These are phyloP conservation scores for Phragmatobia fuliginosa DNA, from an alignment of 2,888 invertebrate genomes.

Conservation along the genomic window DNA sequence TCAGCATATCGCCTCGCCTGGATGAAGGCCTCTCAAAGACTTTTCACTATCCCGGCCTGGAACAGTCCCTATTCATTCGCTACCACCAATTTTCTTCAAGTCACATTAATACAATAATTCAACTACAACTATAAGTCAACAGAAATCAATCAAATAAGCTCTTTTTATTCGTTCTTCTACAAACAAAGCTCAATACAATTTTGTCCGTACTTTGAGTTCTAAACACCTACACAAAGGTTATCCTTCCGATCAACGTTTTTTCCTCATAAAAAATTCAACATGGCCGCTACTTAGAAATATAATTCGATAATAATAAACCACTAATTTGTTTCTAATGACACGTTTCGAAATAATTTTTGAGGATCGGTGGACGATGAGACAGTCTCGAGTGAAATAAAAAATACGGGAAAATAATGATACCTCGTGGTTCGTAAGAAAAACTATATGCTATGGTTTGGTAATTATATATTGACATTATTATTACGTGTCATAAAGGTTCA, in stretches of 20 bases:
- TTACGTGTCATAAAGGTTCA: neutral
- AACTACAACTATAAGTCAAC: neutral
- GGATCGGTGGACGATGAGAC: constrained; percentile 42
- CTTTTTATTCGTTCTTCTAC: neutral
- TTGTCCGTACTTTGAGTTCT: constrained; percentile 44
- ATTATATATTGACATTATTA: constrained; percentile 2
- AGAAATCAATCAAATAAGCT: neutral
- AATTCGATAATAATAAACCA: constrained; percentile 70
- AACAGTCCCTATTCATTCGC: no score
- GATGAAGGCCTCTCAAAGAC: no score
- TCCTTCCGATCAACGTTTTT: constrained; percentile 58
- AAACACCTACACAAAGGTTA: constrained; percentile 59
- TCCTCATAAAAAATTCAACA: constrained; percentile 41
- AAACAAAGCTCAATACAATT: constrained; percentile 24
- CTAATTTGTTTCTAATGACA: constrained; percentile 76
- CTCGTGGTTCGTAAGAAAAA: neutral
- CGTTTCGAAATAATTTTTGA: constrained; percentile 49
- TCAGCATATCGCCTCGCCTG: no score
- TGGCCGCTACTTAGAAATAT: constrained; percentile 62
- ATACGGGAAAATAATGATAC: constrained; percentile 13
- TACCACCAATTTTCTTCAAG: no score
- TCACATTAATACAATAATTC: neutral
- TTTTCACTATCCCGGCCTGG: no score
- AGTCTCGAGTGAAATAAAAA: constrained; percentile 33
- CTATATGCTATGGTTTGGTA: neutral